These are phyloP conservation scores for Neofelis nebulosa DNA, from an alignment of 2,113 vertebrate genomes.

Conservation along the genomic window DNA sequence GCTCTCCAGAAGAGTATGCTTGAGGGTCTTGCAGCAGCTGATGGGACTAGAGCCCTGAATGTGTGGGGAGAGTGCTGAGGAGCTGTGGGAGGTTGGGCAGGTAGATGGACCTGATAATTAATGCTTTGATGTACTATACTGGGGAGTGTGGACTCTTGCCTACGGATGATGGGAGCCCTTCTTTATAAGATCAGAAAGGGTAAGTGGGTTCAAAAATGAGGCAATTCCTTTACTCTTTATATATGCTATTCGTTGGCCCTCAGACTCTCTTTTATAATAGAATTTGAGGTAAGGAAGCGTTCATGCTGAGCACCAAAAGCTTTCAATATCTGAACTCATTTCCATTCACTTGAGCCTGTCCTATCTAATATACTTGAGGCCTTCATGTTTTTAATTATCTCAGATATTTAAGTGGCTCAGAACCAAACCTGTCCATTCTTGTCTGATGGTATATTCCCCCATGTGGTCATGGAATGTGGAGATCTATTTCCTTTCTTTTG, in stretches of 20 bases:
- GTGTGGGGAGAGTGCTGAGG: neutral
- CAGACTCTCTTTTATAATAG: neutral
- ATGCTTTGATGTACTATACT: neutral
- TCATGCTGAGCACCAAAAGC: neutral
- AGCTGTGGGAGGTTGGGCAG: neutral
- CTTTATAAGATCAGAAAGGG: neutral
- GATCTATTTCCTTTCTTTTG: neutral
- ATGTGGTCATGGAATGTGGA: neutral
- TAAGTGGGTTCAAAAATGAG: neutral
- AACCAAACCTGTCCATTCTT: neutral
- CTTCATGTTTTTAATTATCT: neutral
- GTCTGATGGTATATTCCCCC: neutral
- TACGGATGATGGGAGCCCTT: neutral
- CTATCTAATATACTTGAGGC: neutral
- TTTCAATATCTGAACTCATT: neutral
- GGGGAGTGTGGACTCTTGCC: neutral
- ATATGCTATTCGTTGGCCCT: neutral
- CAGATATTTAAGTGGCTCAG: neutral
- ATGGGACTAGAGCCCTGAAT: neutral
- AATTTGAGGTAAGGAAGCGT: neutral
- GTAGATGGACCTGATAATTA: neutral
- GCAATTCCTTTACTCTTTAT: neutral
- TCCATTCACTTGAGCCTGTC: neutral
- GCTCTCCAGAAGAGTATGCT: neutral
- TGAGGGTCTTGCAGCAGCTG: neutral